phyloP scores from a whole-genome alignment of 2,797 vertebrate species.

The Sparus aurata region DNA sequence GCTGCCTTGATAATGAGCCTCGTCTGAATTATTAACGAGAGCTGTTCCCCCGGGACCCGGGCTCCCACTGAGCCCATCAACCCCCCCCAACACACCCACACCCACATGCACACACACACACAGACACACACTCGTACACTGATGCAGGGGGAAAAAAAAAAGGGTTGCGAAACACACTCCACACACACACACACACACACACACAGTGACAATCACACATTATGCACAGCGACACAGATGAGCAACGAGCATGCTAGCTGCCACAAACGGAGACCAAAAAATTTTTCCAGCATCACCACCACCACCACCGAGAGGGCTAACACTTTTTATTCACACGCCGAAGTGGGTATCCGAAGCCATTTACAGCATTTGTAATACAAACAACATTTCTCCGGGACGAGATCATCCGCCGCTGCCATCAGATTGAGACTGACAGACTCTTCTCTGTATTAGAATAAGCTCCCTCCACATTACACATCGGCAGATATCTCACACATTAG shows the following conservation, averaged over 20 bases:
- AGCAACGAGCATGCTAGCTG: constrained; percentile 67
- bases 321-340: constrained; percentile 58
- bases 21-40: constrained; percentile 91
- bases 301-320: constrained; percentile 38
- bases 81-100: constrained; percentile 61
- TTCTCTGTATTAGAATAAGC: constrained; percentile 33
- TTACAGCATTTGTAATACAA: constrained; percentile 53
- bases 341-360: constrained; percentile 49
- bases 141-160: constrained; percentile 34
- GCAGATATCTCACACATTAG: constrained; percentile 32
- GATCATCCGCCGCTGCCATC: constrained; percentile 38
- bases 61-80: constrained; percentile 87
- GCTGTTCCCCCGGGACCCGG: constrained; percentile 86
- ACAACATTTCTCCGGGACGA: constrained; percentile 52
- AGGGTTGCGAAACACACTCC: constrained; percentile 33
- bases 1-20: constrained; percentile 91
- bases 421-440: constrained; percentile 47
- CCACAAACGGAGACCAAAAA: constrained; percentile 48
- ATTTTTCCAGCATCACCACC: constrained; percentile 12
- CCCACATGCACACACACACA: constrained; percentile 54
- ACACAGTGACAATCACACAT: constrained; percentile 58
- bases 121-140: constrained; percentile 49
- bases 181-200: constrained; percentile 36
- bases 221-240: constrained; percentile 69
- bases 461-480: constrained; percentile 23